Percentiles rank a stretch among this genome's conserved stretches.
phyloP scores from a whole-genome alignment of 1,140 invertebrate species.

The Thaumatotibia leucotreta region DNA sequence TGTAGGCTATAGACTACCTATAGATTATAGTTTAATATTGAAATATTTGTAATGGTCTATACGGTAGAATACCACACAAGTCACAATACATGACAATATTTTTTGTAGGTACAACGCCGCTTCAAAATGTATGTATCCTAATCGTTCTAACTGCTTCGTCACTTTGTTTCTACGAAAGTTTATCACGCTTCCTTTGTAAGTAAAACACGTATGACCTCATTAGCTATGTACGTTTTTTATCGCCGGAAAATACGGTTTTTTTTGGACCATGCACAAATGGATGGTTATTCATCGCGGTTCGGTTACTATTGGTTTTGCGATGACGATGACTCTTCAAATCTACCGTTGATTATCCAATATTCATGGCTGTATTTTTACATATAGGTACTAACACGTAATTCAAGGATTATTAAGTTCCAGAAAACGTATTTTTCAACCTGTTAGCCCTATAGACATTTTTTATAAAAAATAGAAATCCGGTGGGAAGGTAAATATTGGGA shows the following conservation, averaged over 20 bases:
- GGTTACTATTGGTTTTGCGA: background rate
- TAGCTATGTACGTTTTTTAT: conserved; percentile 14
- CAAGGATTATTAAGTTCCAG: background rate
- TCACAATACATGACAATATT: background rate
- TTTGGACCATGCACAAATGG: conserved; percentile 1
- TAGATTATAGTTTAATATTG: no score
- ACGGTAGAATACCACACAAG: no score
- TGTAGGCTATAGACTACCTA: no score
- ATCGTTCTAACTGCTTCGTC: conserved; percentile 5
- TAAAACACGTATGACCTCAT: conserved; percentile 13
- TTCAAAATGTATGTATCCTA: background rate
- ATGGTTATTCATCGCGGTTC: conserved; percentile 9
- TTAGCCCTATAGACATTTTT: no score
- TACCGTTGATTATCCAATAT: background rate
- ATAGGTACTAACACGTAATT: background rate
- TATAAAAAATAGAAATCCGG: no score
- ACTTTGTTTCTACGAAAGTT: conserved; percentile 14
- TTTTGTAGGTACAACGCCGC: background rate
- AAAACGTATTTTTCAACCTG: no score
- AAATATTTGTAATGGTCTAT: no score
- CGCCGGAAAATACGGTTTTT: conserved; percentile 12
- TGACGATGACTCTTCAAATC: conserved; percentile 3
- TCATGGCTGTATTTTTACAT: background rate
- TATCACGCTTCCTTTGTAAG: background rate
- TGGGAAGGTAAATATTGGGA: no score